Percentiles rank a stretch among this genome's conserved stretches.
These are phyloP conservation scores for Sarcophaga carnaria DNA, from an alignment of 2,888 invertebrate species.

Conservation along the genomic window DNA sequence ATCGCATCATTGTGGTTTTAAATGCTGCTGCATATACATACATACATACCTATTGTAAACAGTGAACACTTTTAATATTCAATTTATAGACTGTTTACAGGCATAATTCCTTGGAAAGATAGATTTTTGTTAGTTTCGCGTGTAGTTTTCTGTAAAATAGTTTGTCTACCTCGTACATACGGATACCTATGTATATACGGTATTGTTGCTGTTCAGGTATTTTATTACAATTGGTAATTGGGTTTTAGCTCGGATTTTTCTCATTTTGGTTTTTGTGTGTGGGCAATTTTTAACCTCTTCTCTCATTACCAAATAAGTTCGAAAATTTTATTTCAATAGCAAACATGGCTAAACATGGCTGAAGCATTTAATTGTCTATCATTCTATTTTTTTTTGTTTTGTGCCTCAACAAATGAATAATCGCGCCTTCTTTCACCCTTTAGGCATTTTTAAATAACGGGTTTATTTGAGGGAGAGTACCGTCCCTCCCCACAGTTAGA, in stretches of 20 bases:
- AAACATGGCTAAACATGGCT: not conserved
- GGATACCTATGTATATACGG: not conserved
- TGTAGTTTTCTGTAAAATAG: not conserved
- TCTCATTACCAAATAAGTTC: not conserved
- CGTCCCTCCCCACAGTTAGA: slow-evolving; percentile 47
- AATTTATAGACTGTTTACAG: not conserved
- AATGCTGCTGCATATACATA: slow-evolving; percentile 15
- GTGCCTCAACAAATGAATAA: not conserved
- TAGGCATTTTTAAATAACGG: not conserved
- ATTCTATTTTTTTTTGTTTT: not conserved
- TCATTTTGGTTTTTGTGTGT: not conserved
- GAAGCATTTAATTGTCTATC: not conserved
- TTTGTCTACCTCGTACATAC: too few species aligned
- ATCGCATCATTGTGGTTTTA: slow-evolving; percentile 63
- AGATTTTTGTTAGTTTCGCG: not conserved
- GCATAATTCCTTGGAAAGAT: not conserved
- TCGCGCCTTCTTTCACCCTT: too few species aligned
- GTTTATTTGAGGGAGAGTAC: not conserved
- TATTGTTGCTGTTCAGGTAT: slow-evolving; percentile 9
- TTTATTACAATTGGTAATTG: slow-evolving; percentile 34
- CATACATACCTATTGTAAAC: slow-evolving; percentile 3
- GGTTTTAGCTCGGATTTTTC: slow-evolving; percentile 31
- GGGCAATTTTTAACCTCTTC: not conserved
- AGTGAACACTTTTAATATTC: not conserved
- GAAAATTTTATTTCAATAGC: not conserved